Percentiles rank a stretch among this genome's conserved stretches.
These are phyloP conservation scores for Plagiodera versicolora DNA, from an alignment of 2,888 invertebrate species.

Conservation along the genomic window DNA sequence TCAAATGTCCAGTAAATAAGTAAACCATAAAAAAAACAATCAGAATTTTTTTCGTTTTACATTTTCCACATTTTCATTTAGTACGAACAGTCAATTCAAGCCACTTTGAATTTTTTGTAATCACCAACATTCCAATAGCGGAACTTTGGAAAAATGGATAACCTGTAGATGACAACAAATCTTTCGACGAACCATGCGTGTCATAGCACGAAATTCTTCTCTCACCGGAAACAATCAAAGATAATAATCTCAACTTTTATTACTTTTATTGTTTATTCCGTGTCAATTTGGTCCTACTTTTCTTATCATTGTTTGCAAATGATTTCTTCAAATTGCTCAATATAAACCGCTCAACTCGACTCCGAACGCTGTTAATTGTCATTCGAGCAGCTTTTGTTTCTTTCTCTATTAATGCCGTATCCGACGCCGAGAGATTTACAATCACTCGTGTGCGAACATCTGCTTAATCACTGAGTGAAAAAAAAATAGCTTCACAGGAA, in stretches of 20 bases:
- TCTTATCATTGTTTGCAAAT: conserved; percentile 9
- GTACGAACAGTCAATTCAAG: too few species aligned
- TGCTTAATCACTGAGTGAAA: background rate
- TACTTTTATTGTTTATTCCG: conserved; percentile 13
- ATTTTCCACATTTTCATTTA: too few species aligned
- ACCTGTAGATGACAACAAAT: too few species aligned
- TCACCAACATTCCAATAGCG: too few species aligned
- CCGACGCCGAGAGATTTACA: background rate
- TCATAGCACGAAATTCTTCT: background rate
- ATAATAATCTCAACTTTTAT: background rate
- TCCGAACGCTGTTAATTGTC: background rate
- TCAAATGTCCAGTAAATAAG: too few species aligned
- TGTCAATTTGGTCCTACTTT: conserved; percentile 15
- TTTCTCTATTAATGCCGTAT: background rate
- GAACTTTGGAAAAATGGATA: background rate
- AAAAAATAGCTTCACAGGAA: background rate
- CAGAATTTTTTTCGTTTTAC: too few species aligned
- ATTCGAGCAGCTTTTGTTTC: background rate
- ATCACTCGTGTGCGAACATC: background rate
- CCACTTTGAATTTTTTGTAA: too few species aligned
- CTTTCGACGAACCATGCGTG: background rate
- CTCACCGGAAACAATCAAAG: background rate
- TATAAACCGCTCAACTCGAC: background rate
- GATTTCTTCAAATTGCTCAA: background rate
- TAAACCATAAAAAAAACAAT: too few species aligned